Evolutionary conservation across 2,888 invertebrate genomes (phyloP).

Genomic region (Coelogynopora nodosa): DNA sequence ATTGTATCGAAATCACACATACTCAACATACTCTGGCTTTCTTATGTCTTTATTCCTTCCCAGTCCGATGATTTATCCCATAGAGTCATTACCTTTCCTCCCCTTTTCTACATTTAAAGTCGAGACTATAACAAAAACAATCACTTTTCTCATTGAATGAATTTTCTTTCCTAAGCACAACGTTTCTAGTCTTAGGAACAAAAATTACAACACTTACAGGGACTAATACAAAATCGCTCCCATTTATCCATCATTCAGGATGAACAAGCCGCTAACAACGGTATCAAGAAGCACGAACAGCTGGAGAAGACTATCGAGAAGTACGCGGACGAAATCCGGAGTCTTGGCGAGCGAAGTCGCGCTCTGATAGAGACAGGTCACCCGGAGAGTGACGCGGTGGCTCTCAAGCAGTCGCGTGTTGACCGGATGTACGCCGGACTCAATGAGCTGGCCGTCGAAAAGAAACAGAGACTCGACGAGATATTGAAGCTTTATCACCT

Average conservation of each 20-base stretch:
- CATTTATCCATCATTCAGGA: conserved; percentile 66
- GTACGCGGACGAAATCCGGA: conserved; percentile 79
- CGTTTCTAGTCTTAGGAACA: not conserved
- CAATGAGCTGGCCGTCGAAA: conserved; percentile 89
- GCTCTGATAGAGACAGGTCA: conserved; percentile 82
- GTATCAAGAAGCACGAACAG: conserved; percentile 94
- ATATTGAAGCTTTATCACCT: conserved; percentile 91
- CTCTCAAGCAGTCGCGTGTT: conserved; percentile 66
- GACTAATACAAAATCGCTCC: no score
- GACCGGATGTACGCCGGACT: conserved; percentile 97
- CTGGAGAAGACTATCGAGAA: conserved; percentile 42
- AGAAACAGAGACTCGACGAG: conserved; percentile 90
- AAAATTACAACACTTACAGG: not conserved
- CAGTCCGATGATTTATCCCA: no score
- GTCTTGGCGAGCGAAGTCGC: conserved; percentile 80
- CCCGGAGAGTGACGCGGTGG: conserved; percentile 67
- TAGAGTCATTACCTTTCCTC: no score
- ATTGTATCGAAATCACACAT: no score
- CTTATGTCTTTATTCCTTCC: no score
- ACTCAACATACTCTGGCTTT: no score
- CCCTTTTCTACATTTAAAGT: no score
- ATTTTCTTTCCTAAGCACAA: no score
- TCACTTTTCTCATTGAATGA: no score
- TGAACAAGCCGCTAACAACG: conserved; percentile 93
- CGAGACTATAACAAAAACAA: no score